Conservation (phyloP, 2,797 vertebrate genomes). For the Pipistrellus pygmaeus region DNA sequence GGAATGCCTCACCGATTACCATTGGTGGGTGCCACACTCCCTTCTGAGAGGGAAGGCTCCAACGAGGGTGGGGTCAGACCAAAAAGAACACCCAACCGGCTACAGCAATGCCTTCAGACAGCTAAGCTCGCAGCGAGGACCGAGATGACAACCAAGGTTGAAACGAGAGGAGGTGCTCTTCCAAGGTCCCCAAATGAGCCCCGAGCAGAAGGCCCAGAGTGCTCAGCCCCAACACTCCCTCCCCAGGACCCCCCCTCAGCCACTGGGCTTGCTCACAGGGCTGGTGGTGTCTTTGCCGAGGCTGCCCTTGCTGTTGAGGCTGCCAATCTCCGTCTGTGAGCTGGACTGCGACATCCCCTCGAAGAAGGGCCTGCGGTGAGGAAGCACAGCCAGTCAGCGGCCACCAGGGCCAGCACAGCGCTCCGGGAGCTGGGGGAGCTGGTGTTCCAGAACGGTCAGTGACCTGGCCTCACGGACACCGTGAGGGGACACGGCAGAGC, state of each 20-base stretch:
- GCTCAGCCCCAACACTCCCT: neutral
- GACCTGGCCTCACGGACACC: neutral
- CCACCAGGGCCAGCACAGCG: neutral
- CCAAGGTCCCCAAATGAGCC: neutral
- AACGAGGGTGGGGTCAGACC: neutral
- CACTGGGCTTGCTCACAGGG: slow-evolving; percentile 90
- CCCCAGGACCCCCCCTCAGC: slow-evolving; percentile 65
- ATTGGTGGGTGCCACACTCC: neutral
- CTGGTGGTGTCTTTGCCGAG: slow-evolving; percentile 94
- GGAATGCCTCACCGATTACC: neutral
- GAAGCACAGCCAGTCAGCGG: slow-evolving; percentile 78
- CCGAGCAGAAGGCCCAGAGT: neutral
- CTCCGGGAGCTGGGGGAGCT: neutral
- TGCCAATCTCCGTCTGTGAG: slow-evolving; percentile 99
- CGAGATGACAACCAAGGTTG: neutral
- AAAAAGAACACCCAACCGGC: neutral
- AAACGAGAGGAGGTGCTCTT: neutral
- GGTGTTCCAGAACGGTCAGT: neutral
- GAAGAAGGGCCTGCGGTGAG: slow-evolving; percentile 95
- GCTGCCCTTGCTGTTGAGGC: slow-evolving; percentile 98
- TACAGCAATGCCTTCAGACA: neutral
- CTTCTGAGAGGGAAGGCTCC: neutral
- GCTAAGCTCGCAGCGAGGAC: neutral
- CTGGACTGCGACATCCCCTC: slow-evolving; percentile 99
- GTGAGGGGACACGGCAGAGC: neutral